These are phyloP conservation scores for Sphenodon punctatus DNA, from an alignment of 2,797 vertebrate species.

Conservation along the genomic window DNA sequence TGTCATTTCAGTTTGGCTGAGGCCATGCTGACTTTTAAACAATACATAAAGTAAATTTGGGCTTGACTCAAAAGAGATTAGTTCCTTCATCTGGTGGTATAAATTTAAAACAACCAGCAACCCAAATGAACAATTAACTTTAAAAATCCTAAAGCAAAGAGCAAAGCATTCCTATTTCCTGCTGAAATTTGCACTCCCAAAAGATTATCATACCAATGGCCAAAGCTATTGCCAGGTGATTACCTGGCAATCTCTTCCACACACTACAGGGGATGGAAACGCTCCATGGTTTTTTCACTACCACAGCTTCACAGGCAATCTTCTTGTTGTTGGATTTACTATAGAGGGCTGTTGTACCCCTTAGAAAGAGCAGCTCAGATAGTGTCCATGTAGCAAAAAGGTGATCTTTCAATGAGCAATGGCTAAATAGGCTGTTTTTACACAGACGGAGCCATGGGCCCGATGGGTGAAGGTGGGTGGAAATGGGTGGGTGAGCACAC, in stretches of 20 bases:
- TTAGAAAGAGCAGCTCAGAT: not conserved
- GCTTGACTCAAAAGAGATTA: not conserved
- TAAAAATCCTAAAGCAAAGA: not conserved
- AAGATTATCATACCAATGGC: not conserved
- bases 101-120: not conserved
- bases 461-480: too few relatives aligned
- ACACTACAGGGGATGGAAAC: not conserved
- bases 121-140: not conserved
- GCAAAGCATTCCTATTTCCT: not conserved
- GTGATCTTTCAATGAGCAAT: not conserved
- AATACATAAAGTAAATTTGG: not conserved
- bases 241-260: not conserved
- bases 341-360: not conserved
- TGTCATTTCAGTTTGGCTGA: constrained; percentile 19
- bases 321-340: not conserved
- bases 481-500: too few relatives aligned
- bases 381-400: rapidly evolving
- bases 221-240: rapidly evolving
- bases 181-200: not conserved
- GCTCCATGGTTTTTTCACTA: not conserved
- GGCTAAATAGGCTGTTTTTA: not conserved
- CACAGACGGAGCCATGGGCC: too few relatives aligned
- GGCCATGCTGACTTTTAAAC: not conserved
- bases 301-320: rapidly evolving
- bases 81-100: not conserved